These are phyloP conservation scores for Aromia moschata DNA, from an alignment of 2,888 invertebrate genomes.

Conservation along the genomic window DNA sequence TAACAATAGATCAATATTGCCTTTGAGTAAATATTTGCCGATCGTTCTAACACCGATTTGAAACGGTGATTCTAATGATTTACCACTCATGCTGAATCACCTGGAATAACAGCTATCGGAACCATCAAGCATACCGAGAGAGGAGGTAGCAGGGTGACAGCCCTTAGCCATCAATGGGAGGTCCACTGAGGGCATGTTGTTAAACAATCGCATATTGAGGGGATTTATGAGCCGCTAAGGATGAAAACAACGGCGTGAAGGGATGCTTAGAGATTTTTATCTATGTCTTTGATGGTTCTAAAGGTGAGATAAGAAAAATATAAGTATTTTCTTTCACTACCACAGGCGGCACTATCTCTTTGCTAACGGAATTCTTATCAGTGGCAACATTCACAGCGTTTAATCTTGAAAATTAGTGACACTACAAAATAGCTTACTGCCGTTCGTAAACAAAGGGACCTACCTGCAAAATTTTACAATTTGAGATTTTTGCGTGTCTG, in stretches of 20 bases:
- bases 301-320: slow-evolving; percentile 1
- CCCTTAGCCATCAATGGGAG: slow-evolving; percentile 53
- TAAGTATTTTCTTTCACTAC: neutral
- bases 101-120: slow-evolving; percentile 34
- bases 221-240: slow-evolving; percentile 44
- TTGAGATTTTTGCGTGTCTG: too few species aligned
- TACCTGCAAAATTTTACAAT: too few species aligned
- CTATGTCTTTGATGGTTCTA: slow-evolving; percentile 16
- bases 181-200: slow-evolving; percentile 56
- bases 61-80: slow-evolving; percentile 54
- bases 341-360: neutral
- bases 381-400: too few species aligned
- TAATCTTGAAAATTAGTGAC: too few species aligned
- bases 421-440: too few species aligned
- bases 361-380: neutral
- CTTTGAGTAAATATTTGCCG: slow-evolving; percentile 63
- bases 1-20: slow-evolving; percentile 54
- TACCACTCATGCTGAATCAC: slow-evolving; percentile 58
- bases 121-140: slow-evolving; percentile 41
- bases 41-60: slow-evolving; percentile 55
- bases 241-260: slow-evolving; percentile 36
- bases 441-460: too few species aligned
- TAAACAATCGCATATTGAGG: slow-evolving; percentile 53
- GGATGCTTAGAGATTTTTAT: slow-evolving; percentile 36
- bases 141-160: slow-evolving; percentile 40